phyloP scores from a whole-genome alignment of 2,888 invertebrate species.

The Pristionchus arcanus region DNA sequence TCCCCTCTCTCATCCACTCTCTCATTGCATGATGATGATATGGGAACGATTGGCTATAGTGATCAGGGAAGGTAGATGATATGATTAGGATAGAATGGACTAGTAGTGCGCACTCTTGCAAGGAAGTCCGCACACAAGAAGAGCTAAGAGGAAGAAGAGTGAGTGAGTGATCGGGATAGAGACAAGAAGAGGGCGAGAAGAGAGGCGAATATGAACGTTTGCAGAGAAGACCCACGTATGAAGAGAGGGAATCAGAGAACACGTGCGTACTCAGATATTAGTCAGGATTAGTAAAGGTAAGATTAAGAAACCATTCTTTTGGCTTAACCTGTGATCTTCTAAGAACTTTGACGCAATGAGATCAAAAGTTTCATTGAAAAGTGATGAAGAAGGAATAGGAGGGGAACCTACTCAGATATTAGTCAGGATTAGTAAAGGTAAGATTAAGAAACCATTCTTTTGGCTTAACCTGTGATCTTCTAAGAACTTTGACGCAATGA shows the following conservation, averaged over 20 bases:
- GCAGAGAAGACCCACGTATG: conserved; percentile 29
- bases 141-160: not conserved
- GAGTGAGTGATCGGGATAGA: conserved; percentile 10
- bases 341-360: no score
- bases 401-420: not conserved
- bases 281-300: not conserved
- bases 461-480: no score
- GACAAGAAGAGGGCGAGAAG: conserved; percentile 25
- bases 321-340: no score
- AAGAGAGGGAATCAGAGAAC: conserved; percentile 24
- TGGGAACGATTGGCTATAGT: conserved; percentile 31
- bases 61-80: not conserved
- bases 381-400: no score
- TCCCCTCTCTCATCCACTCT: not conserved
- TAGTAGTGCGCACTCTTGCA: not conserved
- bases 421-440: not conserved
- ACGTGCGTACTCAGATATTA: not conserved
- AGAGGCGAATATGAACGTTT: conserved; percentile 29
- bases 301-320: no score
- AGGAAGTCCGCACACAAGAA: conserved; percentile 13
- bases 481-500: no score
- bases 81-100: not conserved
- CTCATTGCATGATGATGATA: not conserved
- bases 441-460: no score
- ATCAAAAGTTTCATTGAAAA: no score